Evolutionary conservation across 2,113 vertebrate species (phyloP).

Genomic region (Onychostruthus taczanowskii): DNA sequence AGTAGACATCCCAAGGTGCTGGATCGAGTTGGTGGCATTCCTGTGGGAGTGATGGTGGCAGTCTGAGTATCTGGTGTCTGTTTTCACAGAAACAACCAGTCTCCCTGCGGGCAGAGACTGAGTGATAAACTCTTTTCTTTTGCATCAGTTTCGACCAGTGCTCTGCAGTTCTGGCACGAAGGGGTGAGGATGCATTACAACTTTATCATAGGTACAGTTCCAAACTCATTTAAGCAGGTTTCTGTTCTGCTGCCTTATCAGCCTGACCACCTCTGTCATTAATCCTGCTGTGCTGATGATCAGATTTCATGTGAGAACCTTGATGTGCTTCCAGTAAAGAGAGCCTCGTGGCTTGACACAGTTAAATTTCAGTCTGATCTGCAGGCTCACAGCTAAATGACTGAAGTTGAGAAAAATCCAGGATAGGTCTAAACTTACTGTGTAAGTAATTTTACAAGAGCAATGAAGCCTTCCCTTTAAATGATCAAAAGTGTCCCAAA

Average conservation of each 20-base stretch:
- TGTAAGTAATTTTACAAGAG: neutral
- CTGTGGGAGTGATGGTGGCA: accelerated
- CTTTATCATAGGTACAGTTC: neutral
- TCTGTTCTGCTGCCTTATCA: constrained; percentile 36
- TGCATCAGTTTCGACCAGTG: neutral
- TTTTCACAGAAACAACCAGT: neutral
- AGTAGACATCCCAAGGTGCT: neutral
- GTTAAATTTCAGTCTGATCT: neutral
- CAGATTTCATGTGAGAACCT: constrained; percentile 42
- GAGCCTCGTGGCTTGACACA: neutral
- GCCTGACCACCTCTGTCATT: constrained; percentile 29
- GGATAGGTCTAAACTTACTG: neutral
- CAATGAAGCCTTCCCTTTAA: neutral
- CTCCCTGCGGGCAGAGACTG: neutral
- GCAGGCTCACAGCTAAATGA: neutral
- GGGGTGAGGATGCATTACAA: neutral
- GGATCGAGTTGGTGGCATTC: neutral
- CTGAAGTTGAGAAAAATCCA: neutral
- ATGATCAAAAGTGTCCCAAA: neutral
- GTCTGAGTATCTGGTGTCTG: neutral
- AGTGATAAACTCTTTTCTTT: neutral
- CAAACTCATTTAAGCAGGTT: neutral
- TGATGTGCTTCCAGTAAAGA: constrained; percentile 46
- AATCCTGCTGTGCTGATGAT: constrained; percentile 16
- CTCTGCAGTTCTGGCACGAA: neutral